A percentile compares a stretch with the other conserved stretches of the same genome.
phyloP scores from a whole-genome alignment of 2,888 invertebrate species.

The Ornithoptera alexandrae region DNA sequence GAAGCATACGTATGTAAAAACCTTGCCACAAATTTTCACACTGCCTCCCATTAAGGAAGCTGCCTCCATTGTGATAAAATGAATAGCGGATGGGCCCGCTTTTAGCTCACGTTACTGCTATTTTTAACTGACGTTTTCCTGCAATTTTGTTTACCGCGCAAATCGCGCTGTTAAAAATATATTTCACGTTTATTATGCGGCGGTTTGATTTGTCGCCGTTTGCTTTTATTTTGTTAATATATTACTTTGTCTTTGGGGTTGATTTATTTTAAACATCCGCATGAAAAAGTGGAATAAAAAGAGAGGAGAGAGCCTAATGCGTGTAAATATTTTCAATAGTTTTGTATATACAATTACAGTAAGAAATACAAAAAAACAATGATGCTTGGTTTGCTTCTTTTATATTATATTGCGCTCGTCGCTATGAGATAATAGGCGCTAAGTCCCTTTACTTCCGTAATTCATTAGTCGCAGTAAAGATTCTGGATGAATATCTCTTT shows the following conservation, averaged over 20 bases:
- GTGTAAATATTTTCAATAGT: too few relatives aligned
- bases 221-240: constrained; percentile 9
- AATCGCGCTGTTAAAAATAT: constrained; percentile 17
- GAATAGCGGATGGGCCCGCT: constrained; percentile 29
- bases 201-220: constrained; percentile 5
- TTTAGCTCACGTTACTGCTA: constrained; percentile 22
- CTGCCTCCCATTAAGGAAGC: constrained; percentile 21
- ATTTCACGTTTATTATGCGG: constrained; percentile 21
- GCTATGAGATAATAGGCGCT: too few relatives aligned
- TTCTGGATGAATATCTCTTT: too few relatives aligned
- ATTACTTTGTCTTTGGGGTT: neutral
- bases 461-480: too few relatives aligned
- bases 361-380: too few relatives aligned
- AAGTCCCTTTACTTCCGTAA: too few relatives aligned
- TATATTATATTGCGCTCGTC: too few relatives aligned
- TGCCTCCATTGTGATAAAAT: constrained; percentile 26
- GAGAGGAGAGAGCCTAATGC: too few relatives aligned
- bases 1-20: constrained; percentile 6
- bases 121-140: constrained; percentile 24
- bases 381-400: too few relatives aligned
- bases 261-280: too few relatives aligned
- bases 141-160: constrained; percentile 26
- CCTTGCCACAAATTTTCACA: constrained; percentile 14
- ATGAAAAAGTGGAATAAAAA: too few relatives aligned
- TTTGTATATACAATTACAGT: too few relatives aligned